Evolutionary conservation across 2,113 vertebrate species (phyloP).

Genomic region (Cottus gobio): DNA sequence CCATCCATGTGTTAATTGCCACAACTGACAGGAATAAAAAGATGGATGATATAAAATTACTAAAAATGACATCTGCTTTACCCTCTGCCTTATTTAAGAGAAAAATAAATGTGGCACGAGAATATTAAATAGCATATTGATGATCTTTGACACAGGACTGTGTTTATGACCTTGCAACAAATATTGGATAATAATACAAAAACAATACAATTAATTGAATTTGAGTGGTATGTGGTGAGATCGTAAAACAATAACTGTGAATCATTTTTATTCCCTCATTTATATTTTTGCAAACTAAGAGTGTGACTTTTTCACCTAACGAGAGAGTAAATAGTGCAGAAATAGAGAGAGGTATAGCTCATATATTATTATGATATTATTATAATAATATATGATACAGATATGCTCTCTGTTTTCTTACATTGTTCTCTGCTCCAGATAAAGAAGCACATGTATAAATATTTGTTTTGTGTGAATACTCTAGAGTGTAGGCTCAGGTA

Average conservation of each 20-base stretch:
- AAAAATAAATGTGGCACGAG: neutral
- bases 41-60: conserved; percentile 49
- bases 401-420: neutral
- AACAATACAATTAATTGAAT: neutral
- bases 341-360: neutral
- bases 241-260: neutral
- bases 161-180: neutral
- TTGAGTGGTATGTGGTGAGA: neutral
- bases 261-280: neutral
- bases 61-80: neutral
- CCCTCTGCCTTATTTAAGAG: neutral
- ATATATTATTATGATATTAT: neutral
- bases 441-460: conserved; percentile 24
- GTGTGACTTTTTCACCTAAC: neutral
- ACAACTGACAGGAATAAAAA: conserved; percentile 16
- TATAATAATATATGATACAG: neutral
- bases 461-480: conserved; percentile 33
- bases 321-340: neutral
- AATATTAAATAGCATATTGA: conserved; percentile 7
- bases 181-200: conserved; percentile 8
- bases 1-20: conserved; percentile 35
- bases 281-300: neutral
- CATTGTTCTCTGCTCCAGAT: neutral
- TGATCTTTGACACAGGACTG: neutral
- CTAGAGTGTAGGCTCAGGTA: conserved; percentile 33